Conservation (phyloP, 2,888 invertebrate species). For the Polydrusus pterygomalis region DNA sequence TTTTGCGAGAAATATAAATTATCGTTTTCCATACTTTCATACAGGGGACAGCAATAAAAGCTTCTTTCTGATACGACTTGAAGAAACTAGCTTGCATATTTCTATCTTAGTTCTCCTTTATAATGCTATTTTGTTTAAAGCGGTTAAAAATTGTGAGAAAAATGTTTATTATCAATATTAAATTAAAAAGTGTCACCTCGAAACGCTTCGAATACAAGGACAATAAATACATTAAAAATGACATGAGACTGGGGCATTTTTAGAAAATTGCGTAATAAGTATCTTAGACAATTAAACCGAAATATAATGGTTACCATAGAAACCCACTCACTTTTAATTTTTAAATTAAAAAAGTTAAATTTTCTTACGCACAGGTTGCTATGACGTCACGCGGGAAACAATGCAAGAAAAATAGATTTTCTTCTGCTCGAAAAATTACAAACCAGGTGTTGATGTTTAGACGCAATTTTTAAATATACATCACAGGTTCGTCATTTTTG, state of each 20-base stretch:
- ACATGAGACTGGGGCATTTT: conserved; percentile 7
- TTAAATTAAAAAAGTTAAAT: neutral
- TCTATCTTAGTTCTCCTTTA: too few relatives aligned
- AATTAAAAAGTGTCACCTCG: conserved; percentile 13
- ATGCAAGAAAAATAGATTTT: conserved; percentile 13
- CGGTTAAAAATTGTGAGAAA: neutral
- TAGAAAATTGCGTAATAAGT: neutral
- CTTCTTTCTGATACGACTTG: too few relatives aligned
- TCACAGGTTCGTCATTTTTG: conserved; percentile 22
- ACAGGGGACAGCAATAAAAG: too few relatives aligned
- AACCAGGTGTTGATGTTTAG: conserved; percentile 19
- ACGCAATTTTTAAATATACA: conserved; percentile 25
- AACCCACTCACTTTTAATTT: conserved; percentile 14
- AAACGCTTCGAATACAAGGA: conserved; percentile 9
- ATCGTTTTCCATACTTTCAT: too few relatives aligned
- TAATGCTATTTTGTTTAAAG: too few relatives aligned
- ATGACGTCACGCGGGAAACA: conserved; percentile 1
- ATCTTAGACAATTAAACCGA: conserved; percentile 3
- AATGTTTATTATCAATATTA: conserved; percentile 11
- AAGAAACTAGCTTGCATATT: too few relatives aligned
- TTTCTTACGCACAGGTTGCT: conserved; percentile 7
- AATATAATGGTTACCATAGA: conserved; percentile 14
- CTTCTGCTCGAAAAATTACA: conserved; percentile 4
- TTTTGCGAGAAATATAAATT: too few relatives aligned
- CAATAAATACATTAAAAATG: conserved; percentile 26